Base-by-base conservation (phyloP, 1,140 invertebrate species). In the Paracyclopina nana region DNA sequence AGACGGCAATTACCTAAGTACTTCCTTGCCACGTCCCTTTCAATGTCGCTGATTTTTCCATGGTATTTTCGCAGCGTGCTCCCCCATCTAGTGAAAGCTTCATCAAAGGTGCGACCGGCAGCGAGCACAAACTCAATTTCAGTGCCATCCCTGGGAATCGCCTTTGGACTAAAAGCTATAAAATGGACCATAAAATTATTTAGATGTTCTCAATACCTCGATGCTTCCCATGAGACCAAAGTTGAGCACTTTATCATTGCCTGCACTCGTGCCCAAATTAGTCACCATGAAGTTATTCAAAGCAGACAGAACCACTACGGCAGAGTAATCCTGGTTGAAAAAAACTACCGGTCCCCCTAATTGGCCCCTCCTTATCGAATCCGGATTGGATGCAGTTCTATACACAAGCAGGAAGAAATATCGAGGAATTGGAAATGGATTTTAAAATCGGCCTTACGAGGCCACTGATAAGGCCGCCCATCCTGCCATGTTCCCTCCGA, bases 181-280 rank as follows among this genome's bases (percentile, higher is more conserved):
- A 9, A 9, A 9, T n/a, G 14, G 14, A 31, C 30, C 30, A 31
- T 31, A 31, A 31, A 9, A 31, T 31, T 31, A 9, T 31, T 31
- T 9, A 31, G 9, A 31, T 31, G 9, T 31, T 9, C 14, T 31
- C 14, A 31, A 9, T 9, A 9, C 14, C 14, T 31, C 30, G 18
- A 45, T 26, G 12, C 43, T 45, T 14, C 43, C 43, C 43, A 45
- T 20, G 14, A 45, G 25, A 6, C 43, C 43, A 45, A 45, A 45
- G 24, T 26, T 24, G 5, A 45, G 25, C 14, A 20, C 18, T 22
- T 24, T 22, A 45, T 18, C 43, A 22, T 26, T 22, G 43, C 34
- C 34, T 38, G 34, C n/a, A 4, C 20, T 38, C n/a, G 43, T 45
- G 16, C 24, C 43, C 5, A 20, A 24, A 45, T 45, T 45, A 3